These are phyloP conservation scores for Meghimatium bilineatum DNA, from an alignment of 2,888 invertebrate species.

Conservation along the genomic window DNA sequence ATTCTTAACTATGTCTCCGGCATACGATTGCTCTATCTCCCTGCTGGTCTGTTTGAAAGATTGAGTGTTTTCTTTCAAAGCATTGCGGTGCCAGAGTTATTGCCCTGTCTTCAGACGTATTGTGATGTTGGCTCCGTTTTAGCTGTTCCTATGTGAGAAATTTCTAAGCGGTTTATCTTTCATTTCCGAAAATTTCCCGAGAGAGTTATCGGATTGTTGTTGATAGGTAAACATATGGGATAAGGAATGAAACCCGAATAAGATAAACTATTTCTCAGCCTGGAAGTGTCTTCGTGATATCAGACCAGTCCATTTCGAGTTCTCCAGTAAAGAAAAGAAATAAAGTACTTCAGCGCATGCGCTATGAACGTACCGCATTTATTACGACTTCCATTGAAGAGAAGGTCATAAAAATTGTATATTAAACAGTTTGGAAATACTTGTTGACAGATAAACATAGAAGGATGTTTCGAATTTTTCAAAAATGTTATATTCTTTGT, in stretches of 20 bases:
- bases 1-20: background rate
- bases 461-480: too few species aligned
- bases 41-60: constrained; percentile 9
- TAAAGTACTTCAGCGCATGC: too few species aligned
- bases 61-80: constrained; percentile 21
- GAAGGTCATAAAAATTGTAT: too few species aligned
- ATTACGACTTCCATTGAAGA: too few species aligned
- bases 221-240: constrained; percentile 9
- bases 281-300: background rate
- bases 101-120: background rate
- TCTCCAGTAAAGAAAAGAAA: too few species aligned
- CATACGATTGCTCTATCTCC: background rate
- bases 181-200: constrained; percentile 38
- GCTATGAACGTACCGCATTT: too few species aligned
- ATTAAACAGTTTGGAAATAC: too few species aligned
- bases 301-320: too few species aligned
- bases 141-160: background rate
- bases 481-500: too few species aligned
- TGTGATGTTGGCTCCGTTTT: background rate
- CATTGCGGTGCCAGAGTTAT: constrained; percentile 19
- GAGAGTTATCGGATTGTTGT: background rate
- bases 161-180: constrained; percentile 23
- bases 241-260: background rate
- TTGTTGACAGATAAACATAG: too few species aligned
- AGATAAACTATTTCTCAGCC: background rate